A percentile compares a stretch with the other conserved stretches of the same genome.
Evolutionary conservation across 2,113 vertebrate species (phyloP).

Genomic region (Cebidichthys violaceus): DNA sequence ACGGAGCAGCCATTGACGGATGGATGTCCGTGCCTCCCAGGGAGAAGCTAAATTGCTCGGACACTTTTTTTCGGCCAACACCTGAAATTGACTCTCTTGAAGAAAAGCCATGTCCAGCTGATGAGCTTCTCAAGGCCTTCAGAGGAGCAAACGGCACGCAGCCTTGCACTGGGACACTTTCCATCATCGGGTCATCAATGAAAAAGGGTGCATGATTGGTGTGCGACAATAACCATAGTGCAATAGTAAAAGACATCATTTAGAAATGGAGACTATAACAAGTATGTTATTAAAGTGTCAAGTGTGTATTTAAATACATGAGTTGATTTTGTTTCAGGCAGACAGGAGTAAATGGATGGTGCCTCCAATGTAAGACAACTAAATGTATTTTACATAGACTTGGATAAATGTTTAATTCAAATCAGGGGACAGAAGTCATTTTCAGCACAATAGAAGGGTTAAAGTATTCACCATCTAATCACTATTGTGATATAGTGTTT

Average conservation of each 20-base stretch:
- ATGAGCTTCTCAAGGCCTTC: conserved; percentile 36
- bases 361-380: conserved; percentile 15
- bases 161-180: background rate
- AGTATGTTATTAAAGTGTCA: background rate
- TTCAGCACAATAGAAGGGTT: conserved; percentile 14
- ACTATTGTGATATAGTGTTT: conserved; percentile 29
- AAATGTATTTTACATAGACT: background rate
- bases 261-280: background rate
- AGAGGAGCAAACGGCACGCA: conserved; percentile 20
- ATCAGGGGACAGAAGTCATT: conserved; percentile 18
- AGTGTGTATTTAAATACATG: background rate
- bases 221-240: background rate
- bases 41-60: conserved; percentile 39
- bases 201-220: conserved; percentile 12
- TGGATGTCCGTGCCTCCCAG: conserved; percentile 19
- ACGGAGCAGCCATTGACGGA: conserved; percentile 38
- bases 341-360: conserved; percentile 1
- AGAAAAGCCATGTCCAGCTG: conserved; percentile 31
- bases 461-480: conserved; percentile 23
- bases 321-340: conserved; percentile 7
- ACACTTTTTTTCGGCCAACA: conserved; percentile 37
- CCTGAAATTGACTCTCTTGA: conserved; percentile 47
- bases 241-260: background rate
- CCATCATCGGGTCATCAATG: conserved; percentile 35
- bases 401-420: background rate